phyloP scores from a whole-genome alignment of 23 tunicate species.

The Corella eumyota region DNA sequence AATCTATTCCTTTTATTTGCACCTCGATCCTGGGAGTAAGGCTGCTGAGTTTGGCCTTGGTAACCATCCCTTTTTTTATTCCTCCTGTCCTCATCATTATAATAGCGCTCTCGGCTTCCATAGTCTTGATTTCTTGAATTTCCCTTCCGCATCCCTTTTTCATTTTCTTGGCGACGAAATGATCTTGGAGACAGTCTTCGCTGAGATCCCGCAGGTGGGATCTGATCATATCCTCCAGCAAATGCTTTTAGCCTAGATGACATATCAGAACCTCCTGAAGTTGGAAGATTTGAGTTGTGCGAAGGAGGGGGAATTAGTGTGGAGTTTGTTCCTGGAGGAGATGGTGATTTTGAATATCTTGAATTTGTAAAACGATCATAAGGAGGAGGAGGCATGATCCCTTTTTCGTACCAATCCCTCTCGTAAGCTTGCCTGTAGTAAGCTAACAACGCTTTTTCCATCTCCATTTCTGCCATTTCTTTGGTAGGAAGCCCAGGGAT shows the following conservation, averaged over 20 bases:
- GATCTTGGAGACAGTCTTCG: constrained; percentile 1
- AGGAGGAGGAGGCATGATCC: constrained; percentile 76
- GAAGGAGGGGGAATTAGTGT: constrained; percentile 15
- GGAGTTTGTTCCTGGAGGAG: constrained; percentile 39
- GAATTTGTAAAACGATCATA: constrained; percentile 62
- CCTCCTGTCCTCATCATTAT: constrained; percentile 5
- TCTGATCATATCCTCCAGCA: constrained; percentile 12
- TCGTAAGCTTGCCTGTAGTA: constrained; percentile 74
- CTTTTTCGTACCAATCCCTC: constrained; percentile 66
- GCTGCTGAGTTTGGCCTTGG: too few relatives aligned
- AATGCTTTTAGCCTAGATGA: too few relatives aligned
- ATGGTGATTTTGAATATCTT: constrained; percentile 30
- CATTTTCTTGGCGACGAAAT: constrained; percentile 3
- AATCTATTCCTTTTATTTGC: not conserved
- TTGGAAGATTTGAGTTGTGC: too few relatives aligned
- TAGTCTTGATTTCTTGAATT: constrained; percentile 5
- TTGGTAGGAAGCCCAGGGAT: constrained; percentile 78
- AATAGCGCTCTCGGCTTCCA: not conserved
- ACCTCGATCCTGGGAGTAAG: constrained; percentile 3
- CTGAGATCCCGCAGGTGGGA: constrained; percentile 1
- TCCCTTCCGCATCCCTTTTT: too few relatives aligned
- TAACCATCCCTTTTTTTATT: not conserved
- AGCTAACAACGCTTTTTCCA: constrained; percentile 68
- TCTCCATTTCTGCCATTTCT: constrained; percentile 50
- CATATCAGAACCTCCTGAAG: too few relatives aligned